A percentile compares a stretch with the other conserved stretches of the same genome.
These are phyloP conservation scores for Tyto alba DNA, from an alignment of 2,113 vertebrate species.

Conservation along the genomic window DNA sequence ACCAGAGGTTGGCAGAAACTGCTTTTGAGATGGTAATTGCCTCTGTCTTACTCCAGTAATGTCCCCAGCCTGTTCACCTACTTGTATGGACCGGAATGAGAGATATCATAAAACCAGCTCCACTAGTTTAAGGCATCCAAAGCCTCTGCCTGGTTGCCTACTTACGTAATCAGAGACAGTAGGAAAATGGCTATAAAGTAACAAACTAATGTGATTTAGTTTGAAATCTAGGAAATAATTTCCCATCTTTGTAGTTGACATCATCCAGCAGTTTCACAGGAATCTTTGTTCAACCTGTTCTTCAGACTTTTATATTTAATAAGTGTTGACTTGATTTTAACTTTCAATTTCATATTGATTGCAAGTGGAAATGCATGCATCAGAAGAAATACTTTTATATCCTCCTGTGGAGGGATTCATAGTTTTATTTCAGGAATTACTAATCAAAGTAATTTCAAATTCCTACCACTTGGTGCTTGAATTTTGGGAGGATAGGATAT, in stretches of 20 bases:
- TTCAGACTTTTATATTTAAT: background rate
- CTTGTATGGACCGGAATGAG: background rate
- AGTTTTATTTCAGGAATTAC: background rate
- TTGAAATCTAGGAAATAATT: background rate
- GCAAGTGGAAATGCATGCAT: background rate
- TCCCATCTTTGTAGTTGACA: background rate
- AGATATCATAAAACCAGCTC: background rate
- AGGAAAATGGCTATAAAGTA: background rate
- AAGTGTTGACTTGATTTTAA: background rate
- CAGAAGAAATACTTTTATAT: background rate
- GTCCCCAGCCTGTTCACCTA: background rate
- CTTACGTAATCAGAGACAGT: background rate
- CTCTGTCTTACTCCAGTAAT: background rate
- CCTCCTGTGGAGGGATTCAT: background rate
- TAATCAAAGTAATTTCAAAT: background rate
- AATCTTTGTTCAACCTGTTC: background rate
- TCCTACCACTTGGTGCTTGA: background rate
- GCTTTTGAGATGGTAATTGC: constrained; percentile 20
- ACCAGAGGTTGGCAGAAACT: constrained; percentile 34
- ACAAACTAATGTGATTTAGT: background rate
- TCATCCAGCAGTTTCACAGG: background rate
- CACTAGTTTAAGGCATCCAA: background rate
- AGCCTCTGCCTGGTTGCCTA: background rate
- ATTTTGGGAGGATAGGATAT: background rate
- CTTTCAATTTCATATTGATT: background rate